Evolutionary conservation across 2,113 vertebrate species (phyloP).

Genomic region (Oostethus manadensis): DNA sequence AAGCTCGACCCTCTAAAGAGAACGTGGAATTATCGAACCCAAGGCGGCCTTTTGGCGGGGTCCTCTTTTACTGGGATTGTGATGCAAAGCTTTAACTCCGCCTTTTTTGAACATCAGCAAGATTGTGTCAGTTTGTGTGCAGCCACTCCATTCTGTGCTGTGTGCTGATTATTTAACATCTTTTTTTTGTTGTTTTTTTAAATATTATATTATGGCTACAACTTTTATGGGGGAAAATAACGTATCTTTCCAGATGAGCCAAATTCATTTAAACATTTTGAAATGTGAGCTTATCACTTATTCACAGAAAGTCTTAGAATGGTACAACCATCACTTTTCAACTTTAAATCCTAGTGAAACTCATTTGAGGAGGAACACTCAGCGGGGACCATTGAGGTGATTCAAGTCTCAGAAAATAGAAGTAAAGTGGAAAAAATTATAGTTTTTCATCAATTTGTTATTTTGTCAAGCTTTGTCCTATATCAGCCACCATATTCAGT

Average conservation of each 20-base stretch:
- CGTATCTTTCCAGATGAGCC: not conserved
- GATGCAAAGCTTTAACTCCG: constrained; percentile 9
- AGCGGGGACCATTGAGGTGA: not conserved
- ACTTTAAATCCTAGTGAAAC: not conserved
- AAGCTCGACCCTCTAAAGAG: constrained; percentile 46
- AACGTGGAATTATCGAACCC: constrained; percentile 46
- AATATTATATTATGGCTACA: not conserved
- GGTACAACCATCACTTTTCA: too few species aligned
- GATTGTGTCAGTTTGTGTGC: not conserved
- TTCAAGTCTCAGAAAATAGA: not conserved
- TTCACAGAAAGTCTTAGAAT: not conserved
- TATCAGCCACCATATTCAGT: too few species aligned
- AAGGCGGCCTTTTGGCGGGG: constrained; percentile 28
- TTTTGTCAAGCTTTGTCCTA: not conserved
- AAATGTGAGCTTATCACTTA: not conserved
- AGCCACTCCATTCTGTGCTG: too few species aligned
- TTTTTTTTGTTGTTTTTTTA: not conserved
- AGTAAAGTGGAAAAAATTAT: not conserved
- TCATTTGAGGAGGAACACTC: not conserved
- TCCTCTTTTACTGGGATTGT: constrained; percentile 20
- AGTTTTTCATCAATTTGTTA: not conserved
- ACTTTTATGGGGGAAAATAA: not conserved
- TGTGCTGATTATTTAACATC: too few species aligned
- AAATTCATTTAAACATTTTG: not conserved
- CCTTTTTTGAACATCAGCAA: not conserved